Evolutionary conservation across 2,797 vertebrate species (phyloP), one percentile per base, ranked within the genome.

Genomic region (Phataginus tricuspis): DNA sequence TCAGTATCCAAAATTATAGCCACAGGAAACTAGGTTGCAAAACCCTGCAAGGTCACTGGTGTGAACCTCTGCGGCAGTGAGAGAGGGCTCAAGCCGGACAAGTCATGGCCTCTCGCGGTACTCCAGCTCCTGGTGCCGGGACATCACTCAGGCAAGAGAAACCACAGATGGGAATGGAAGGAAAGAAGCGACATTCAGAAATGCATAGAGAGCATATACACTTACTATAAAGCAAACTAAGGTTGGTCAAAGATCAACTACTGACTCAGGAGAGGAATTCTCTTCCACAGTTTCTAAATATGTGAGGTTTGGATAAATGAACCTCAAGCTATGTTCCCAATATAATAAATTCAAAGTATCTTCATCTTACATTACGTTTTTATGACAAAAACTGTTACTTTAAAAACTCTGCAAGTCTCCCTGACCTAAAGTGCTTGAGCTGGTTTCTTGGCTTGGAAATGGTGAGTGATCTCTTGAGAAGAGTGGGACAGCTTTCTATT

Each of bases 321-420:
- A 3, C 75, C 34, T 61, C 71, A 71, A 94, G 71, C 21, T 18
- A 1, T 7, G 12, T 31, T 91, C 80, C 51, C 7, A 64, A 77
- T 2, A 49, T 8, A 90, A 55, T 25, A 64, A 86, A 77, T 82
- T 90, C 15, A 74, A 94, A 94, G 64, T 92, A 34, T 21, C 53
- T 78, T 92, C 29, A 72, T 14, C 4, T 90, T 87, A 90, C 42
- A 53, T 80, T 55, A 49, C 37, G 53, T 51, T 88, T 96, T 79
- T 25, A 53, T 42, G 63, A 53, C 19, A 88, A 82, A 82, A 83
- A 7, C 5, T 23, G 7, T 59, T 86, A 49, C 16, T 90, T 83
- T 55, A 13, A 90, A 90, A 90, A 63, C 45, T 11, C 37, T 75
- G 45, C 16, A 89, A 57, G 29, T 5, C 11, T 89, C 57, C 51